phyloP scores from a whole-genome alignment of 2,888 invertebrate species.

The Norana najaformis region DNA sequence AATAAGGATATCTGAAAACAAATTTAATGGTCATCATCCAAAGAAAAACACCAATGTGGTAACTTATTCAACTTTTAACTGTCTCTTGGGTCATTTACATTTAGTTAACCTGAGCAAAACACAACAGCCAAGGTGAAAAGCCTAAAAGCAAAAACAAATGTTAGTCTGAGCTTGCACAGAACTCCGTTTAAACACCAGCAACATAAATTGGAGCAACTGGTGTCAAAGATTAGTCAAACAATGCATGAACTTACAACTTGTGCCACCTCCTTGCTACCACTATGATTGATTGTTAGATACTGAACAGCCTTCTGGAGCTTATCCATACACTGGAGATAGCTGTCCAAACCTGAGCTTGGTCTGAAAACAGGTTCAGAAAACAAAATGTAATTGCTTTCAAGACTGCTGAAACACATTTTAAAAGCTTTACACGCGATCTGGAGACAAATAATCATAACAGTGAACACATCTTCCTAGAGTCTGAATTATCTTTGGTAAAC shows the following conservation, averaged over 20 bases:
- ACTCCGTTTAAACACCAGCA: background rate
- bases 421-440: background rate
- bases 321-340: conserved; percentile 75
- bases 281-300: conserved; percentile 89
- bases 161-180: background rate
- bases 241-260: conserved; percentile 77
- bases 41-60: background rate
- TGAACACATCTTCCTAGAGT: background rate
- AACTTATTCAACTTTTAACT: background rate
- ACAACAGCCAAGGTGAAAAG: background rate
- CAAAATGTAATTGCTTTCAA: background rate
- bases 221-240: background rate
- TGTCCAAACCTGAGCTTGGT: conserved; percentile 66
- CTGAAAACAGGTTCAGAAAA: conserved; percentile 47
- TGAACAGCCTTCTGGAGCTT: conserved; percentile 82
- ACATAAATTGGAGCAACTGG: background rate
- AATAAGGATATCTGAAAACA: conserved; percentile 49
- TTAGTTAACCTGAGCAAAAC: background rate
- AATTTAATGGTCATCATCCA: background rate
- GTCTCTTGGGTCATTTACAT: background rate
- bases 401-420: background rate
- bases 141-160: background rate
- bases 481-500: background rate
- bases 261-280: conserved; percentile 88
- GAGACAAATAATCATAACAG: background rate